Conservation (phyloP, 2,113 vertebrate species). For the Turdus rufiventris region DNA sequence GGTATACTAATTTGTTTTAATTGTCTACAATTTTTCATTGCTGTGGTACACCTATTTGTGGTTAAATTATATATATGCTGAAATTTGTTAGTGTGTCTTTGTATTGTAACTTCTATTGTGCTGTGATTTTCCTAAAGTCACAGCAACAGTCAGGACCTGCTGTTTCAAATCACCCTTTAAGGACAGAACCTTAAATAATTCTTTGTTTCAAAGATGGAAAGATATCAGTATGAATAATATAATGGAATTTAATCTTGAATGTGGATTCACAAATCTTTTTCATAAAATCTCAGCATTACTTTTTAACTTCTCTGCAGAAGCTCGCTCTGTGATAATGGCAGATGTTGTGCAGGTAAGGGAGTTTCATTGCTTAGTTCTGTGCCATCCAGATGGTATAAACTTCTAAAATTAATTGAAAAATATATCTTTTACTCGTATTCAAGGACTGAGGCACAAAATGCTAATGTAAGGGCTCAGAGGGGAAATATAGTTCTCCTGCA, state of each 20-base stretch:
- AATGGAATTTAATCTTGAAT: background rate
- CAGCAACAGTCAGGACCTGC: background rate
- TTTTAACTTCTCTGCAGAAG: conserved; percentile 38
- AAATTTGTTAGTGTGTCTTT: background rate
- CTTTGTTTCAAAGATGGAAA: background rate
- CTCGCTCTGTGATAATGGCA: conserved; percentile 50
- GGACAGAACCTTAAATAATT: background rate
- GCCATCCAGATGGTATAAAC: conserved; percentile 64
- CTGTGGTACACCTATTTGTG: background rate
- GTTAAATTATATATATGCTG: background rate
- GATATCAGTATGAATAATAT: background rate
- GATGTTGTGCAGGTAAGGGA: conserved; percentile 53
- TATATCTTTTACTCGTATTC: conserved; percentile 73
- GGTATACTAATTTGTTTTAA: background rate
- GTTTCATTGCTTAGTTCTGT: conserved; percentile 53
- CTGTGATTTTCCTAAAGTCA: background rate
- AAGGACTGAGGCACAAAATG: conserved; percentile 75
- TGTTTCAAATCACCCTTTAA: background rate
- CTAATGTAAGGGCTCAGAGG: conserved; percentile 77
- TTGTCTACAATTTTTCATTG: background rate
- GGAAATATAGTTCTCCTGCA: conserved; percentile 79
- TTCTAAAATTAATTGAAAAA: conserved; percentile 79
- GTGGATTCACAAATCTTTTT: conserved; percentile 33
- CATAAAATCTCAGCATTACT: conserved; percentile 48
- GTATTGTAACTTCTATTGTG: background rate